Percentiles rank a stretch among this genome's conserved stretches.
Conservation (phyloP, 2,797 vertebrate species). For the Hozukius guyotensis region DNA sequence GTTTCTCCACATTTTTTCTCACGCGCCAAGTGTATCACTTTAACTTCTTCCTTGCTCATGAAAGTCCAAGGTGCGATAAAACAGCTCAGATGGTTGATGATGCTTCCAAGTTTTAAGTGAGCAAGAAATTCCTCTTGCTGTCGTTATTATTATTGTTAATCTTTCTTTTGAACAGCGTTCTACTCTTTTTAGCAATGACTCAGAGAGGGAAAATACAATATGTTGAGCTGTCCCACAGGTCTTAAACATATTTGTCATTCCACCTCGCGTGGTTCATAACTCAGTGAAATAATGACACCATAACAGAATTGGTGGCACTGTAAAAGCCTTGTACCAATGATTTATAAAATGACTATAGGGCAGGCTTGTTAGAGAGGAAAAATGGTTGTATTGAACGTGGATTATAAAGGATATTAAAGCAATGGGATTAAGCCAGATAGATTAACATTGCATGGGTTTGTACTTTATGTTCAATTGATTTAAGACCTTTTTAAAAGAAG, state of each 20-base stretch:
- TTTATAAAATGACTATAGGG: slow-evolving; percentile 69
- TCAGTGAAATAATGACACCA: slow-evolving; percentile 56
- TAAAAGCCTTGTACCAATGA: slow-evolving; percentile 49
- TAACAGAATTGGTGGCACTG: slow-evolving; percentile 54
- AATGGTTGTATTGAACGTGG: slow-evolving; percentile 78
- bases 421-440: slow-evolving; percentile 83
- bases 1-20: slow-evolving; percentile 52
- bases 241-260: slow-evolving; percentile 50
- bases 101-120: slow-evolving; percentile 44
- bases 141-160: slow-evolving; percentile 59
- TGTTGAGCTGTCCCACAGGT: slow-evolving; percentile 49
- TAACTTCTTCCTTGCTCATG: slow-evolving; percentile 55
- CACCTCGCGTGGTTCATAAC: slow-evolving; percentile 49
- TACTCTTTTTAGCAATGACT: slow-evolving; percentile 37
- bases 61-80: slow-evolving; percentile 52
- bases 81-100: slow-evolving; percentile 55
- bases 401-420: slow-evolving; percentile 81
- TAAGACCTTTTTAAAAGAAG: slow-evolving; percentile 70
- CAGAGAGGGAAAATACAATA: slow-evolving; percentile 50
- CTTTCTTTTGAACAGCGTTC: slow-evolving; percentile 46
- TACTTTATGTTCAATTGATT: slow-evolving; percentile 82
- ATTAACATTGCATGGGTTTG: slow-evolving; percentile 82
- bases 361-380: slow-evolving; percentile 76
- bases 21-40: slow-evolving; percentile 54
- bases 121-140: slow-evolving; percentile 38